These are phyloP conservation scores for Caenorhabditis angaria DNA, from an alignment of 2,888 invertebrate species.

Conservation along the genomic window DNA sequence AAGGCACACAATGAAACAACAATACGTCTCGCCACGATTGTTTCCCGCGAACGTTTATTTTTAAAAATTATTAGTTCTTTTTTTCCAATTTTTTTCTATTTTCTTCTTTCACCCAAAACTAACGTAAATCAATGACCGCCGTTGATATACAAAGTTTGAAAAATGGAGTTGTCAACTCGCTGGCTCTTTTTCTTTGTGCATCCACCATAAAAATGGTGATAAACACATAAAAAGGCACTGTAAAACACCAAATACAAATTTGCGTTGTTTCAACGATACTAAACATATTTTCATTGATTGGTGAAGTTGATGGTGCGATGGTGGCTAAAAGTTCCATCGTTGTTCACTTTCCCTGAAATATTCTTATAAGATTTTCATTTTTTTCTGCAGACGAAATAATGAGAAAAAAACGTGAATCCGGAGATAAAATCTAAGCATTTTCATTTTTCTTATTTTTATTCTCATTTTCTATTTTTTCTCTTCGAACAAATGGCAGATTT, in stretches of 20 bases:
- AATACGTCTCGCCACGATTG: too few species aligned
- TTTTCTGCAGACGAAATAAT: not conserved
- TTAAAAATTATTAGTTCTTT: too few species aligned
- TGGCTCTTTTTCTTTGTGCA: conserved; percentile 20
- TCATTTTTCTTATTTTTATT: too few species aligned
- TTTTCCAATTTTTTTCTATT: too few species aligned
- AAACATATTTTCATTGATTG: not conserved
- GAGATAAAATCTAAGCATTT: not conserved
- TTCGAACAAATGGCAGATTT: not conserved
- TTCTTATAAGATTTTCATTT: not conserved
- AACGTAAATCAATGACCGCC: conserved; percentile 33
- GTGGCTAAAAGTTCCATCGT: not conserved
- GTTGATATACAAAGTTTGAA: conserved; percentile 39
- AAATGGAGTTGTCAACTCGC: conserved; percentile 33
- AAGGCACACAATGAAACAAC: too few species aligned
- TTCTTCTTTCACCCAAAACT: conserved; percentile 3
- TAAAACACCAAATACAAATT: conserved; percentile 30
- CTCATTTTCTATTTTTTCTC: too few species aligned
- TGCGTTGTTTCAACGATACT: conserved; percentile 19
- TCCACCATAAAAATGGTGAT: conserved; percentile 14
- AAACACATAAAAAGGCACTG: conserved; percentile 31
- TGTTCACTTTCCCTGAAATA: not conserved
- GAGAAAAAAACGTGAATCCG: not conserved
- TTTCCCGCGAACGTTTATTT: too few species aligned
- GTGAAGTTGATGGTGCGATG: not conserved